Percentiles rank a stretch among this genome's conserved stretches.
These are phyloP conservation scores for Molanna angustata DNA, from an alignment of 2,888 invertebrate species.

Conservation along the genomic window DNA sequence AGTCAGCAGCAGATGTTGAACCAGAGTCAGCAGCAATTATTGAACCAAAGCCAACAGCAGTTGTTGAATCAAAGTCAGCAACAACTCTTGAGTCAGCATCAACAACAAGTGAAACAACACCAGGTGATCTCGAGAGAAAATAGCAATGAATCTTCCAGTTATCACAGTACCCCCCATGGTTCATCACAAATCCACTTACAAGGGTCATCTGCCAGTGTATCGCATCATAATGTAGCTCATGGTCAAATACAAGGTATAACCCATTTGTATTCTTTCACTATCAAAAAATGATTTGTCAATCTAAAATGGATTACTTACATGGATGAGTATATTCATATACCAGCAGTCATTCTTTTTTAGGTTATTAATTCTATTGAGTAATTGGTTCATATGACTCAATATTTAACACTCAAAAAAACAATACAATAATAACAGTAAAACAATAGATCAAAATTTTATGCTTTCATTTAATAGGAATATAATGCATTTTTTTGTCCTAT, in stretches of 20 bases:
- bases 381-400: too few relatives aligned
- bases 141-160: slow-evolving; percentile 40
- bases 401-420: too few relatives aligned
- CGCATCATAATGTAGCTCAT: slow-evolving; percentile 41
- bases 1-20: slow-evolving; percentile 39
- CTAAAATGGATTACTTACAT: too few relatives aligned
- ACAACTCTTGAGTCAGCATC: slow-evolving; percentile 39
- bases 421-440: too few relatives aligned
- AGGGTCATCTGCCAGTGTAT: slow-evolving; percentile 47
- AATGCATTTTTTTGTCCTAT: too few relatives aligned
- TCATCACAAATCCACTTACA: slow-evolving; percentile 47
- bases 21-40: slow-evolving; percentile 10
- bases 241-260: slow-evolving; percentile 27
- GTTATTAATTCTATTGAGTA: too few relatives aligned
- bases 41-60: slow-evolving; percentile 13
- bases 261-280: too few relatives aligned
- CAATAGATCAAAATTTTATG: too few relatives aligned
- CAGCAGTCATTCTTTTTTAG: too few relatives aligned
- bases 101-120: slow-evolving; percentile 40
- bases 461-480: too few relatives aligned
- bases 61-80: slow-evolving; percentile 21
- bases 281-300: too few relatives aligned
- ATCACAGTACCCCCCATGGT: slow-evolving; percentile 42
- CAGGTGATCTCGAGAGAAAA: slow-evolving; percentile 26
- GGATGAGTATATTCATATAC: too few relatives aligned